A percentile compares a stretch with the other conserved stretches of the same genome.
Conservation (phyloP, 2,888 invertebrate species). For the Nudaria mundana region DNA sequence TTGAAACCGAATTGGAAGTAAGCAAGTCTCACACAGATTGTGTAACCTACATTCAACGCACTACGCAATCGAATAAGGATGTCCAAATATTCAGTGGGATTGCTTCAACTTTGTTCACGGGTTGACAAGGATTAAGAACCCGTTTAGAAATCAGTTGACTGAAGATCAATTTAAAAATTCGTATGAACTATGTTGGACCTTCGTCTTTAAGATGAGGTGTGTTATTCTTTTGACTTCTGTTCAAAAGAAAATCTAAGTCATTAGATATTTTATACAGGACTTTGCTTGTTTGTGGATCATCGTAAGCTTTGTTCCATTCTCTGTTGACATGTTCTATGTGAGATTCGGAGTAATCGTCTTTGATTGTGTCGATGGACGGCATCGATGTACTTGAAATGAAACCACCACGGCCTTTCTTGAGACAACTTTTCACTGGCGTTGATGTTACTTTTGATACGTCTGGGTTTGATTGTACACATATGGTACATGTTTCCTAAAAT, state of each 20-base stretch:
- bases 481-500: slow-evolving; percentile 52
- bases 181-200: slow-evolving; percentile 68
- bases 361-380: slow-evolving; percentile 56
- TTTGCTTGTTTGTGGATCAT: slow-evolving; percentile 74
- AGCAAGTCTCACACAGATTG: too few species aligned
- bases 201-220: slow-evolving; percentile 54
- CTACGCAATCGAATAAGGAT: too few species aligned
- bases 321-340: slow-evolving; percentile 64
- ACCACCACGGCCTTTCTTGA: slow-evolving; percentile 59
- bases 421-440: slow-evolving; percentile 72
- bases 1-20: too few species aligned
- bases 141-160: too few species aligned
- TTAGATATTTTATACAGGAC: slow-evolving; percentile 91
- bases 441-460: slow-evolving; percentile 62
- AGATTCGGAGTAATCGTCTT: slow-evolving; percentile 51
- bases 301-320: slow-evolving; percentile 64
- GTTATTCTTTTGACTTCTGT: slow-evolving; percentile 69
- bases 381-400: slow-evolving; percentile 57
- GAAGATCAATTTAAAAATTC: too few species aligned
- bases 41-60: too few species aligned
- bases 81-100: too few species aligned
- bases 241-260: slow-evolving; percentile 90
- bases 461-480: slow-evolving; percentile 67
- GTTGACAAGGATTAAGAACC: too few species aligned
- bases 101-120: too few species aligned